These are phyloP conservation scores for Gymnocephalus cernua DNA, from an alignment of 2,113 vertebrate species.

Conservation along the genomic window DNA sequence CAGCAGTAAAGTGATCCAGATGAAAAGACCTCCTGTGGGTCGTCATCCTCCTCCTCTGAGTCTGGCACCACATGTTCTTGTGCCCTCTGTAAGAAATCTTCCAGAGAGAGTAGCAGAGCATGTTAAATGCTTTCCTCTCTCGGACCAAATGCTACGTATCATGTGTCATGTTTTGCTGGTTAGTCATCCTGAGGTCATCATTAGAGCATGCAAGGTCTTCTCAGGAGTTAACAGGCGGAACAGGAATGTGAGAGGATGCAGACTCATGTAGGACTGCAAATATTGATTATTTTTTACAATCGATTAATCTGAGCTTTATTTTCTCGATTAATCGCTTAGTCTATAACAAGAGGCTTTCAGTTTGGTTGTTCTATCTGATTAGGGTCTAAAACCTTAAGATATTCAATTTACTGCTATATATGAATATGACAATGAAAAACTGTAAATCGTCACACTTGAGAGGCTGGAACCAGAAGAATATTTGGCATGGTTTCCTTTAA, in stretches of 20 bases:
- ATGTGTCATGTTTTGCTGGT: slow-evolving; percentile 33
- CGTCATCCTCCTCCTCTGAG: slow-evolving; percentile 21
- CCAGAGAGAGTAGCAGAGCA: not conserved
- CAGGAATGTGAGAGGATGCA: not conserved
- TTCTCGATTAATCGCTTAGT: not conserved
- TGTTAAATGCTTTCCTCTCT: not conserved
- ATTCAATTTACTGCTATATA: not conserved
- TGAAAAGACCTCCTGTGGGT: slow-evolving; percentile 56
- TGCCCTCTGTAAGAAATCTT: slow-evolving; percentile 21
- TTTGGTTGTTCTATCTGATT: not conserved
- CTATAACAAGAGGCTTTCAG: not conserved
- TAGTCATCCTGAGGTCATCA: slow-evolving; percentile 43
- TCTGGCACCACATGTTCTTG: slow-evolving; percentile 45
- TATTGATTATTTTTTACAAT: not conserved
- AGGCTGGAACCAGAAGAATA: not conserved
- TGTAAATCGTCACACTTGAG: not conserved
- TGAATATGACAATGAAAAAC: not conserved
- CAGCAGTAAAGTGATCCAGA: slow-evolving; percentile 56
- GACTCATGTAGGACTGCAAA: not conserved
- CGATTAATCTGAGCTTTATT: not conserved
- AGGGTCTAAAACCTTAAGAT: not conserved
- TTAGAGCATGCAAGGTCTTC: not conserved
- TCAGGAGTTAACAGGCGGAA: not conserved
- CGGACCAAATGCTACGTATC: slow-evolving; percentile 16
- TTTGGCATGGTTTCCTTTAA: not conserved